These are phyloP conservation scores for Neodiprion lecontei DNA, from an alignment of 1,140 invertebrate genomes.

Conservation along the genomic window DNA sequence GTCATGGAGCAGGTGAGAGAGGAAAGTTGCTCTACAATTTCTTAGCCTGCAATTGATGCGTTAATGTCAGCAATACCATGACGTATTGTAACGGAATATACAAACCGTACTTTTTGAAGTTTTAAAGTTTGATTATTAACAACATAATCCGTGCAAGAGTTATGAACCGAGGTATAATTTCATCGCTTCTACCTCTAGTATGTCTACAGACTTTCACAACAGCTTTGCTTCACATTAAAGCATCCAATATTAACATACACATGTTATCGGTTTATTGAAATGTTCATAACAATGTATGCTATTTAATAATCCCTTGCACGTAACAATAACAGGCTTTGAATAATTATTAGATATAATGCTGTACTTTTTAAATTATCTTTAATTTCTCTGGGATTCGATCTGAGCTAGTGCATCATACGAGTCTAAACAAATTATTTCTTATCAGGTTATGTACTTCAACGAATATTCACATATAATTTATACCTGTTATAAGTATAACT, in stretches of 20 bases:
- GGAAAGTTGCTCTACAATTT: constrained; percentile 63
- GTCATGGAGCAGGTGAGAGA: constrained; percentile 94
- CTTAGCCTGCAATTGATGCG: constrained; percentile 58
- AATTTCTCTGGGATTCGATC: background rate
- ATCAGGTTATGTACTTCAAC: no score
- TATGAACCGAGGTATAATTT: background rate
- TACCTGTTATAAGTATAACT: no score
- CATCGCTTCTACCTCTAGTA: background rate
- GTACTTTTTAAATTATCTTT: background rate
- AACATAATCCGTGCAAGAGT: no score
- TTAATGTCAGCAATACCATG: constrained; percentile 34
- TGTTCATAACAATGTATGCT: no score
- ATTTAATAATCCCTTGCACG: background rate
- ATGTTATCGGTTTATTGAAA: background rate
- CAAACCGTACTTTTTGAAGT: no score
- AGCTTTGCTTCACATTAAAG: background rate
- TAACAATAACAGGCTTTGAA: constrained; percentile 7
- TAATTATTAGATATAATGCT: background rate
- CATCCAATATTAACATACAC: background rate
- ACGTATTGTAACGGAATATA: no score
- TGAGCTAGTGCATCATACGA: no score
- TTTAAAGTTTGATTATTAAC: no score
- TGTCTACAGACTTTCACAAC: background rate
- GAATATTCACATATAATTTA: no score
- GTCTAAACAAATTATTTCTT: no score